A percentile compares a stretch with the other conserved stretches of the same genome.
Conservation (phyloP, 2,888 invertebrate genomes). For the Cheilosia vulpina region DNA sequence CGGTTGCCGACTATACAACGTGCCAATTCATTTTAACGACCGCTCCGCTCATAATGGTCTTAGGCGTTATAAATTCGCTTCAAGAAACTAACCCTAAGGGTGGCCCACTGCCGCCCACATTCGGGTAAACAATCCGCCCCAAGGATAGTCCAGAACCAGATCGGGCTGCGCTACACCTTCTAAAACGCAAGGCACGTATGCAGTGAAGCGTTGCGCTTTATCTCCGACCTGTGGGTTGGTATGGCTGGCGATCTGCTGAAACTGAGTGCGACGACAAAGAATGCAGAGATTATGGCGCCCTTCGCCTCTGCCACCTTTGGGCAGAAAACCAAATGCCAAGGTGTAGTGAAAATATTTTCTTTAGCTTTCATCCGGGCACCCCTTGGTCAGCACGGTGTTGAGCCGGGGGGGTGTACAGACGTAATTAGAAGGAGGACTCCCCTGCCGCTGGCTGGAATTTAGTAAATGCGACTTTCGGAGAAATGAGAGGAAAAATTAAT, state of each 20-base stretch:
- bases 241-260: neutral
- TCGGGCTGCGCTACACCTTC: neutral
- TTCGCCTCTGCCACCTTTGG: conserved; percentile 35
- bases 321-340: conserved; percentile 66
- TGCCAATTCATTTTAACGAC: conserved; percentile 75
- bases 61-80: conserved; percentile 74
- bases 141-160: conserved; percentile 50
- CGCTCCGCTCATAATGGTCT: conserved; percentile 63
- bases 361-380: conserved; percentile 68
- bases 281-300: conserved; percentile 23
- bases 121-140: conserved; percentile 68
- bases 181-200: conserved; percentile 57
- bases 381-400: conserved; percentile 41
- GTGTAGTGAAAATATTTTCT: conserved; percentile 74
- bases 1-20: conserved; percentile 36
- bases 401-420: neutral
- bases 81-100: conserved; percentile 65
- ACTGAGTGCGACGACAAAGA: conserved; percentile 56
- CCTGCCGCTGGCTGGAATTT: conserved; percentile 65
- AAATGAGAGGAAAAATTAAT: conserved; percentile 76
- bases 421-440: conserved; percentile 41
- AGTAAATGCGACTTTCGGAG: conserved; percentile 74
- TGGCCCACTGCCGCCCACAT: conserved; percentile 26
- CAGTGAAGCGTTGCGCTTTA: conserved; percentile 67
- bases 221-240: neutral